These are phyloP conservation scores for Drosophila funebris DNA, from an alignment of 1,140 invertebrate genomes.

Conservation along the genomic window DNA sequence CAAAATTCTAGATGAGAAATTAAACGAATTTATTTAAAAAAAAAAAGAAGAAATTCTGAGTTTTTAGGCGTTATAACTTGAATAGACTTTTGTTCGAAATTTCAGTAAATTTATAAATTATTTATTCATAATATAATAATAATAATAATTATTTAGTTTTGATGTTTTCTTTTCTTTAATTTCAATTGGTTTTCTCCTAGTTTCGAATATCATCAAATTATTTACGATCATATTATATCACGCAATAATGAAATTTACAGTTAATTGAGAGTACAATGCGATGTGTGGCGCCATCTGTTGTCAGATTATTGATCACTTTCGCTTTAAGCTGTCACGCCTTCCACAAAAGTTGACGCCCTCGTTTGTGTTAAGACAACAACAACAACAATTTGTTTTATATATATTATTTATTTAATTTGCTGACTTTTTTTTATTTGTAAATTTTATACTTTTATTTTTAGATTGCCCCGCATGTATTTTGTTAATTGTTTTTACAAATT, in stretches of 20 bases:
- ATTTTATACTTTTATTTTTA: conserved; percentile 14
- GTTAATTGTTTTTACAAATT: conserved; percentile 70
- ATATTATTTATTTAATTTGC: conserved; percentile 21
- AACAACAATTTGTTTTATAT: conserved; percentile 6
- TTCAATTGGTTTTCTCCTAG: not conserved
- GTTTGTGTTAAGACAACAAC: not conserved
- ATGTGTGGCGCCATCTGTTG: conserved; percentile 36
- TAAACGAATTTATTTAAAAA: too few relatives aligned
- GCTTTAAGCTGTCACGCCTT: conserved; percentile 20
- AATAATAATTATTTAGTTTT: not conserved
- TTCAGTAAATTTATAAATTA: too few relatives aligned
- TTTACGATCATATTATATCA: conserved; percentile 8
- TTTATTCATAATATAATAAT: too few relatives aligned
- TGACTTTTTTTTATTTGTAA: conserved; percentile 19
- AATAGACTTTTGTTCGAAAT: too few relatives aligned
- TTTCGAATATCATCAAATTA: not conserved
- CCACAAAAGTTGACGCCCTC: not conserved
- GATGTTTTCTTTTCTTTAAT: not conserved
- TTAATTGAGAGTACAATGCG: not conserved
- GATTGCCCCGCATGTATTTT: conserved; percentile 24
- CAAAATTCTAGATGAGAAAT: too few relatives aligned
- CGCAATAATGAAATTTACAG: not conserved
- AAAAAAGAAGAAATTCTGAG: too few relatives aligned
- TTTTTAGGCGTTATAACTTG: too few relatives aligned
- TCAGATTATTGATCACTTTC: conserved; percentile 13